Conservation (phyloP, 2,113 vertebrate species). For the Proteles cristata region DNA sequence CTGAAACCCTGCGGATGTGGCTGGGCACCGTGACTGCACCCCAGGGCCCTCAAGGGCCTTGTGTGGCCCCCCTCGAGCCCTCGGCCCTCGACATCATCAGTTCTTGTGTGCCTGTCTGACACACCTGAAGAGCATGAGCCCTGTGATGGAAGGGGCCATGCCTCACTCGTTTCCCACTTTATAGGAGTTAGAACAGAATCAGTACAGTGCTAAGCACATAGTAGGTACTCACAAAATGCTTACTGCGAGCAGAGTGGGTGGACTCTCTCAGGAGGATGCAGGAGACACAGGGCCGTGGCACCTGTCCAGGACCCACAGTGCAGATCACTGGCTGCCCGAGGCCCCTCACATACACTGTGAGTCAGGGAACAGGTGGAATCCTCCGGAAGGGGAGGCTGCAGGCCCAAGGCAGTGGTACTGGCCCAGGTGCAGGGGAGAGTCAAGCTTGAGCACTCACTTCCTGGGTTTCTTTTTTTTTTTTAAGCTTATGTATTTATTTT, state of each 20-base stretch:
- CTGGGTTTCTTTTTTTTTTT: no score
- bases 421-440: background rate
- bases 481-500: no score
- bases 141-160: background rate
- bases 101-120: background rate
- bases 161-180: background rate
- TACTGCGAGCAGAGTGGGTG: rapidly evolving
- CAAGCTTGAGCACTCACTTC: no score
- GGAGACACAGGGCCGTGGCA: rapidly evolving
- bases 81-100: no score
- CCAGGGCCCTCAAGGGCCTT: no score
- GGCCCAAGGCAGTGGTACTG: rapidly evolving
- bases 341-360: background rate
- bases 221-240: background rate
- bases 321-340: background rate
- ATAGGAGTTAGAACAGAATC: background rate
- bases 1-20: background rate
- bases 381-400: background rate
- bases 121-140: background rate
- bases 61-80: rapidly evolving
- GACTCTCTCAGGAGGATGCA: background rate
- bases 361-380: background rate
- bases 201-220: no score
- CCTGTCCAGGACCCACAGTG: rapidly evolving
- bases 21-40: rapidly evolving